Evolutionary conservation across 2,797 vertebrate species (phyloP).

Genomic region (Sandelia bainsii): DNA sequence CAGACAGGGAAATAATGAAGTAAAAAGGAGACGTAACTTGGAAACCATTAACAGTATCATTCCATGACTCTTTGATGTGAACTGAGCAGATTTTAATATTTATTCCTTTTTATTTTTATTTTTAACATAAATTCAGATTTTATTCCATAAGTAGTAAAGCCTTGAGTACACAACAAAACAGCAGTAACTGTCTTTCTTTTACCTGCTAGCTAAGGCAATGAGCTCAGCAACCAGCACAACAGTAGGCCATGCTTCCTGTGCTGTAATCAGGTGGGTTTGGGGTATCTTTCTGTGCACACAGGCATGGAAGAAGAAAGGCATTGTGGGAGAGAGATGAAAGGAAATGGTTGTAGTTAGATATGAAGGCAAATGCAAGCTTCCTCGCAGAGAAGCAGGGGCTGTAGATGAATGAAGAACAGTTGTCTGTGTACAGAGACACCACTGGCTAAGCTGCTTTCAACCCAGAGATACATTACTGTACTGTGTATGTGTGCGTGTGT

Average conservation of each 20-base stretch:
- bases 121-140: not conserved
- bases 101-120: not conserved
- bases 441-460: constrained; percentile 37
- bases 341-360: constrained; percentile 20
- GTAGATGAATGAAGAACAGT: constrained; percentile 12
- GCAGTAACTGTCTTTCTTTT: not conserved
- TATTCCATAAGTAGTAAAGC: not conserved
- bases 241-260: constrained; percentile 4
- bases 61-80: not conserved
- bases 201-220: not conserved
- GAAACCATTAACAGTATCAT: too few species aligned
- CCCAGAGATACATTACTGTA: constrained; percentile 34
- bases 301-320: constrained; percentile 56
- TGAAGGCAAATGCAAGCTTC: constrained; percentile 26
- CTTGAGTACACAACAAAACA: not conserved
- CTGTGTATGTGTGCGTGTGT: constrained; percentile 10
- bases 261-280: constrained; percentile 29
- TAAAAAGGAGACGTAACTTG: too few species aligned
- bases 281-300: constrained; percentile 46
- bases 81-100: too few species aligned
- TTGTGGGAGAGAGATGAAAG: constrained; percentile 32
- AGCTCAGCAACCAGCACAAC: constrained; percentile 3
- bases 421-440: constrained; percentile 23
- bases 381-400: not conserved
- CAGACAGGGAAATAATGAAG: too few species aligned